Evolutionary conservation across 2,888 invertebrate species (phyloP).

Genomic region (Prosapia bicincta): DNA sequence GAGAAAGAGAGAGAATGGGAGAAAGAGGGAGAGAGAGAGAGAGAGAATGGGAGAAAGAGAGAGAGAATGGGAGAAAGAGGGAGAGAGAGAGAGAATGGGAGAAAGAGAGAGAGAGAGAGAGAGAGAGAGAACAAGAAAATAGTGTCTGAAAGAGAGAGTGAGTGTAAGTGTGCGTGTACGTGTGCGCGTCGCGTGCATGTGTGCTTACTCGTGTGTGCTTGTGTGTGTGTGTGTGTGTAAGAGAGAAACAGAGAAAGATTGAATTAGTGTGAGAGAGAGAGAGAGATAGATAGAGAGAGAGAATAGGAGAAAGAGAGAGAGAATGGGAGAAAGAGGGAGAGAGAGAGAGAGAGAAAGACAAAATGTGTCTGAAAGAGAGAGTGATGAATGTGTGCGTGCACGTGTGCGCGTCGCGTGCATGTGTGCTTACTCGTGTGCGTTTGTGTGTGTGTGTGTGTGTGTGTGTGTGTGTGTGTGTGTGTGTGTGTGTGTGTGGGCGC

Average conservation of each 20-base stretch:
- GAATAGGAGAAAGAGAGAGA: no score
- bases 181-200: neutral
- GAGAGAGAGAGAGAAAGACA: no score
- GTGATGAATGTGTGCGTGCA: no score
- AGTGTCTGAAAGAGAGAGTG: neutral
- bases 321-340: no score
- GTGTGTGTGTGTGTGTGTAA: neutral
- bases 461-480: no score
- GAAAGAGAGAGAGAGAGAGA: constrained; percentile 3
- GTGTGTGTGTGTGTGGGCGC: no score
- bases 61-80: neutral
- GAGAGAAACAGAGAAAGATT: neutral
- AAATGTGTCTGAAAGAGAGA: neutral
- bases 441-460: no score
- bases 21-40: constrained; percentile 1
- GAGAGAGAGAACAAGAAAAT: neutral
- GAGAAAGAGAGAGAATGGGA: neutral
- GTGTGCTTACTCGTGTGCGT: no score
- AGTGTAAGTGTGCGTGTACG: neutral
- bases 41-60: neutral
- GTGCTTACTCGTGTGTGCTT: neutral
- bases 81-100: neutral
- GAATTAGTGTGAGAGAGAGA: neutral
- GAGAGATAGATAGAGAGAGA: neutral
- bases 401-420: no score